Conservation (phyloP, 2,113 vertebrate genomes). For the Sphaerodactylus townsendi region DNA sequence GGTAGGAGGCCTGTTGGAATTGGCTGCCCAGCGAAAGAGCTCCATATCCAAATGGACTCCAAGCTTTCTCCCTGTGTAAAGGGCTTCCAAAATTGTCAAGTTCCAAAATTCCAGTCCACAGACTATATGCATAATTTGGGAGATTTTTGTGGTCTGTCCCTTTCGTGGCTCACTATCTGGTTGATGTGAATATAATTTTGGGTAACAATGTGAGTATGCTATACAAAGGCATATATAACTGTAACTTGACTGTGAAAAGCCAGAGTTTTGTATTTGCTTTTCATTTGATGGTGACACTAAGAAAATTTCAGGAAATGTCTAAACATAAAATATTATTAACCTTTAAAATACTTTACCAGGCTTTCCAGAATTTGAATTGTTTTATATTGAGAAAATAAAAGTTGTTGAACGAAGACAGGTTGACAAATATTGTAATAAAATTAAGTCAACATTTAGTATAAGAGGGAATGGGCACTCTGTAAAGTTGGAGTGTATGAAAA, state of each 20-base stretch:
- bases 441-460: conserved; percentile 17
- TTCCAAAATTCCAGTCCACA: no score
- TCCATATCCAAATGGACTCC: no score
- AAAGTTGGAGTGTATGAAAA: conserved; percentile 19
- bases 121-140: no score
- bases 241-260: background rate
- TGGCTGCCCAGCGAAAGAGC: no score
- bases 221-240: background rate
- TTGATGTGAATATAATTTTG: no score
- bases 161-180: no score
- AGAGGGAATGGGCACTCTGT: conserved; percentile 21
- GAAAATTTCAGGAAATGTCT: background rate
- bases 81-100: no score
- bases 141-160: no score
- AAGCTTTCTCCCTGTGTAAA: no score
- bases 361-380: background rate
- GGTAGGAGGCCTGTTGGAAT: no score
- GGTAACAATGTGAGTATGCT: no score
- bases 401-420: conserved; percentile 1
- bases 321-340: background rate
- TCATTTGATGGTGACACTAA: background rate
- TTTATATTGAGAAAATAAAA: conserved; percentile 23
- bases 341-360: background rate
- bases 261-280: background rate
- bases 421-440: conserved; percentile 42